Conservation (phyloP, 2,797 vertebrate genomes). For the Poecilia wingei region DNA sequence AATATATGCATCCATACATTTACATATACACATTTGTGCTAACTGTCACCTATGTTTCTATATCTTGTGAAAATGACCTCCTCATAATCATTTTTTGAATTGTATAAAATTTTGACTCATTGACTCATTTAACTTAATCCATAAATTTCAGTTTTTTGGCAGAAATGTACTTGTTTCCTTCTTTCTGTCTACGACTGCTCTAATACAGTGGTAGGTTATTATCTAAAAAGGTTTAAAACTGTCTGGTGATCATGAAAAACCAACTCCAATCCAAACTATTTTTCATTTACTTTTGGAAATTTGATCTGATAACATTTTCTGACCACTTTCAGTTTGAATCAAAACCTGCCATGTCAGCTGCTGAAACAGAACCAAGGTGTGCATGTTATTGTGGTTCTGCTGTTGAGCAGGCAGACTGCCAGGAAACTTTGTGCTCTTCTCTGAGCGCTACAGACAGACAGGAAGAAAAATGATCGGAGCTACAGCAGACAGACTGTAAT, state of each 20-base stretch:
- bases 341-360: not conserved
- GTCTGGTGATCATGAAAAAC: not conserved
- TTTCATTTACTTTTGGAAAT: not conserved
- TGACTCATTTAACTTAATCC: no score
- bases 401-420: constrained; percentile 9
- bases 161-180: no score
- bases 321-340: not conserved
- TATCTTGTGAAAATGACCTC: no score
- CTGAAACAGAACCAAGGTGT: not conserved
- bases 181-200: no score
- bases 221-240: not conserved
- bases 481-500: constrained; percentile 39
- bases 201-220: not conserved
- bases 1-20: no score
- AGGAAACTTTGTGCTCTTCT: constrained; percentile 20
- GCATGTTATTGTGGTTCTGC: constrained; percentile 5
- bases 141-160: no score
- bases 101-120: no score
- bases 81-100: no score
- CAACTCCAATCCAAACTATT: not conserved
- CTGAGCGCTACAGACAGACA: constrained; percentile 18
- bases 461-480: constrained; percentile 29
- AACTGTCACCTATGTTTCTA: no score
- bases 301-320: not conserved
- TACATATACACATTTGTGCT: no score